Conservation (phyloP, 2,797 vertebrate species). For the Synanceia verrucosa region DNA sequence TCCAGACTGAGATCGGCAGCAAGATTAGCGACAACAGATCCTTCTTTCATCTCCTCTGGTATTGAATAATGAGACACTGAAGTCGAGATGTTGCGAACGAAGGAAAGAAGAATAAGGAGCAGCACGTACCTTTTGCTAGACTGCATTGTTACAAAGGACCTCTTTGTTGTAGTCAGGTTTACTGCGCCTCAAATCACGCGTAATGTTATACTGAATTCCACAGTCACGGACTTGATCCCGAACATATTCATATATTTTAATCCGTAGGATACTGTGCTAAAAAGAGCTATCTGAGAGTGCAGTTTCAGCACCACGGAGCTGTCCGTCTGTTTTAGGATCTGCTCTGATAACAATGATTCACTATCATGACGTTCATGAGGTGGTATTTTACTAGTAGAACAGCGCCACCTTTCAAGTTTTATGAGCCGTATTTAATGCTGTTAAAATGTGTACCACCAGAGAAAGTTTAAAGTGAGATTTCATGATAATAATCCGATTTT, state of each 20-base stretch:
- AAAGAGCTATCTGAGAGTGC: background rate
- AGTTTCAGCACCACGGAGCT: constrained; percentile 46
- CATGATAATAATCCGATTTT: fast-evolving
- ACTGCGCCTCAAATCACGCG: background rate
- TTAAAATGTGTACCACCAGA: fast-evolving
- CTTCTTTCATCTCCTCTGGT: constrained; percentile 76
- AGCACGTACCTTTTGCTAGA: constrained; percentile 22
- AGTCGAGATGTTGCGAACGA: background rate
- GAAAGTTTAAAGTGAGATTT: background rate
- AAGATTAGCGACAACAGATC: constrained; percentile 74
- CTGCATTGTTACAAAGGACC: background rate
- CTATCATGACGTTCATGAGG: background rate
- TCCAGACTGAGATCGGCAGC: constrained; percentile 73
- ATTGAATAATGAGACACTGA: constrained; percentile 43
- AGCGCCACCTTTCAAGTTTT: constrained; percentile 46
- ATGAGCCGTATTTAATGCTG: fast-evolving
- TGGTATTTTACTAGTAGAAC: background rate
- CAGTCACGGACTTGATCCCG: fast-evolving
- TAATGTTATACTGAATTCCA: background rate
- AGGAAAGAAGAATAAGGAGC: background rate
- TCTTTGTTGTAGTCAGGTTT: background rate
- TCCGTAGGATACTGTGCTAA: fast-evolving
- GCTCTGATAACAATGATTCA: background rate
- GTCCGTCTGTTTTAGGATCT: background rate
- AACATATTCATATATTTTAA: background rate